Evolutionary conservation across 2,113 vertebrate species (phyloP).

Genomic region (Pogonocichla stellata): DNA sequence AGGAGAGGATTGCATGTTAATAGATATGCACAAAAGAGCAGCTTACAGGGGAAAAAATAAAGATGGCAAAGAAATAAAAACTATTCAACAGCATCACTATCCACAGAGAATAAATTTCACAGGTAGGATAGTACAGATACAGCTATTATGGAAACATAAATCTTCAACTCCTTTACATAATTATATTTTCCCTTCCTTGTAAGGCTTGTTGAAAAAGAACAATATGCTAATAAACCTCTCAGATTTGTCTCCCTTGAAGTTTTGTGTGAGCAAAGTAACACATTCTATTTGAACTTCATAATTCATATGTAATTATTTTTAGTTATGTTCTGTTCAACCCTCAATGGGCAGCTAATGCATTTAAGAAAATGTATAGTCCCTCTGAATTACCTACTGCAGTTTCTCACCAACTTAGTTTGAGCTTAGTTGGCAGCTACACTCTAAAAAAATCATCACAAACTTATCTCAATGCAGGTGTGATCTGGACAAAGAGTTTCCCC

Average conservation of each 20-base stretch:
- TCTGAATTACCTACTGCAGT: not conserved
- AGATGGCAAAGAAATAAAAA: not conserved
- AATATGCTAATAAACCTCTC: not conserved
- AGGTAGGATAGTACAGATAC: not conserved
- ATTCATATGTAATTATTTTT: constrained; percentile 4
- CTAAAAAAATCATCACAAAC: not conserved
- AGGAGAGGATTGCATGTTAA: not conserved
- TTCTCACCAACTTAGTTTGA: not conserved
- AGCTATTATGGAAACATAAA: not conserved
- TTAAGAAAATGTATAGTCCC: not conserved
- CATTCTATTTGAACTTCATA: not conserved
- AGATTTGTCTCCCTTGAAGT: not conserved
- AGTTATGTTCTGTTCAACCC: not conserved
- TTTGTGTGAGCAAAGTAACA: not conserved
- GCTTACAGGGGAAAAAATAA: not conserved
- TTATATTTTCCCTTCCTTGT: not conserved
- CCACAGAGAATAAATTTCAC: not conserved
- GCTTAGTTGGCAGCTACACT: not conserved
- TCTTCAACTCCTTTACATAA: not conserved
- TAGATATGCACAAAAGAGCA: not conserved
- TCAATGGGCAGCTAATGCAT: not conserved
- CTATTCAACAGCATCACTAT: not conserved
- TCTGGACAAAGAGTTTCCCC: not conserved
- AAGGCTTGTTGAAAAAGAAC: not conserved
- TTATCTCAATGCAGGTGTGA: not conserved